Conservation (phyloP, 2,888 invertebrate species). For the Podabrus alpinus region DNA sequence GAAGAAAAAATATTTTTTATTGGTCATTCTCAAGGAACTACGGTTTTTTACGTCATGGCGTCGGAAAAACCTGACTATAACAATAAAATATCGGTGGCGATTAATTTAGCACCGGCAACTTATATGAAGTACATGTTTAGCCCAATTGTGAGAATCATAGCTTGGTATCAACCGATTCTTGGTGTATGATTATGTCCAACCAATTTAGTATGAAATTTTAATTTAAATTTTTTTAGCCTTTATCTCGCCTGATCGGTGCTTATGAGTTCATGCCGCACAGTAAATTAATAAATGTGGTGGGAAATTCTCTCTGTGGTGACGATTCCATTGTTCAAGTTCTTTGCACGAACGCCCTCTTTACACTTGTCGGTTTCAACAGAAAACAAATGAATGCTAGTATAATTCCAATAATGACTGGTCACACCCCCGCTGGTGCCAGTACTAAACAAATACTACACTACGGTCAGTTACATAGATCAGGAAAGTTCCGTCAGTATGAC, state of each 20-base stretch:
- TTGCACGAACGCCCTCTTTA: slow-evolving; percentile 47
- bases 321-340: slow-evolving; percentile 39
- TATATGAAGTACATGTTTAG: slow-evolving; percentile 33
- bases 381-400: slow-evolving; percentile 46
- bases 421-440: slow-evolving; percentile 38
- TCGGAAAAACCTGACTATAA: background rate
- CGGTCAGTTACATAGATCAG: background rate
- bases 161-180: background rate
- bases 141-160: background rate
- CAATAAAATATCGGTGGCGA: background rate
- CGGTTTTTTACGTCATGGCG: slow-evolving; percentile 46
- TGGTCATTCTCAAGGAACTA: slow-evolving; percentile 66
- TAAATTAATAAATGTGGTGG: slow-evolving; percentile 58
- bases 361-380: slow-evolving; percentile 46
- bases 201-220: background rate
- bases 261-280: slow-evolving; percentile 68
- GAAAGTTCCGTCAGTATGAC: background rate
- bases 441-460: background rate
- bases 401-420: slow-evolving; percentile 41
- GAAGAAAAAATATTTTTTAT: slow-evolving; percentile 59
- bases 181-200: background rate
- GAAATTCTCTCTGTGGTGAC: slow-evolving; percentile 54
- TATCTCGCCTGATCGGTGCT: slow-evolving; percentile 46
- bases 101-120: slow-evolving; percentile 60
- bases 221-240: background rate